phyloP scores from a whole-genome alignment of 2,888 invertebrate species.

The Oscheius sp. region DNA sequence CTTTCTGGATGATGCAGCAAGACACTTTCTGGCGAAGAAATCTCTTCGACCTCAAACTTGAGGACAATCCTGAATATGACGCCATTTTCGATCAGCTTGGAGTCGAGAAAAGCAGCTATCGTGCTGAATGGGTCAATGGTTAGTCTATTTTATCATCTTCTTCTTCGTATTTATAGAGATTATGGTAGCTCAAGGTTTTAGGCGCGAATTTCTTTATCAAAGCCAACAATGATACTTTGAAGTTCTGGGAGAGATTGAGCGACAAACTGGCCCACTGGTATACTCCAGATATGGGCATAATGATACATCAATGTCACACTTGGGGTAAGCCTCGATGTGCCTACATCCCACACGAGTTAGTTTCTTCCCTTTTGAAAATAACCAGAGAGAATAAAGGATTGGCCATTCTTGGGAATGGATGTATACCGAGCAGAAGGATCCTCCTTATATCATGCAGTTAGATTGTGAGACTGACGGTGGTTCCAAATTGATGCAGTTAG shows the following conservation, averaged over 20 bases:
- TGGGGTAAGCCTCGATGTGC: conserved; percentile 63
- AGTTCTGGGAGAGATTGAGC: conserved; percentile 67
- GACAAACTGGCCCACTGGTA: conserved; percentile 66
- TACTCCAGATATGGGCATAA: conserved; percentile 70
- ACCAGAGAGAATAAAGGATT: conserved; percentile 43
- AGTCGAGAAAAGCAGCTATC: conserved; percentile 56
- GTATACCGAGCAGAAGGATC: conserved; percentile 67
- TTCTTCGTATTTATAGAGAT: background rate
- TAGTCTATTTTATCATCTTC: too few species aligned
- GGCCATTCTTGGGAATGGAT: conserved; percentile 70
- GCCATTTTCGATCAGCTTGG: conserved; percentile 69
- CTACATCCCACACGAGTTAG: conserved; percentile 69
- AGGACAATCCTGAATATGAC: conserved; percentile 62
- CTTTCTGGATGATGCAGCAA: conserved; percentile 70
- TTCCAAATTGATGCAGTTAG: conserved; percentile 66
- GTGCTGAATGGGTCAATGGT: conserved; percentile 70
- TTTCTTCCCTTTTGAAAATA: background rate
- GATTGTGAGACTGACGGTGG: conserved; percentile 70
- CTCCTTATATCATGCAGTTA: conserved; percentile 67
- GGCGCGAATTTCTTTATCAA: conserved; percentile 69
- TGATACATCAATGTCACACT: conserved; percentile 70
- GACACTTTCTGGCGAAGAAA: conserved; percentile 59
- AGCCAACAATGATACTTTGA: conserved; percentile 65
- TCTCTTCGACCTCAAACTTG: conserved; percentile 65
- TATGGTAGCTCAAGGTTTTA: conserved; percentile 31